Percentiles rank a stretch among this genome's conserved stretches.
These are phyloP conservation scores for Aplochiton taeniatus DNA, from an alignment of 2,797 vertebrate genomes.

Conservation along the genomic window DNA sequence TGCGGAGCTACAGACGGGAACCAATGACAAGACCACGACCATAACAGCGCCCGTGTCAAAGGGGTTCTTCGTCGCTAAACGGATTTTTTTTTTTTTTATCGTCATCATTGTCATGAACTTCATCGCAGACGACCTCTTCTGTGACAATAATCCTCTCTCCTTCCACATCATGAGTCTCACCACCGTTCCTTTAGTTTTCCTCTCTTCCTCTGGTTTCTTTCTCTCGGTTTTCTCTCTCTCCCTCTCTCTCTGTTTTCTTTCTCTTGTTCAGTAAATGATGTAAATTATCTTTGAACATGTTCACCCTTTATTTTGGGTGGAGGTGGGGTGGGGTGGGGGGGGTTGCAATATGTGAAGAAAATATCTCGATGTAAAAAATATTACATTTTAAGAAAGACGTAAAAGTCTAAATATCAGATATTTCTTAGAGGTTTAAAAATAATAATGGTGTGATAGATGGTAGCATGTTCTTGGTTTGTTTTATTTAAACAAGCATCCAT, in stretches of 20 bases:
- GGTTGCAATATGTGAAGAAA: slow-evolving; percentile 51
- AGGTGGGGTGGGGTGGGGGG: too few species aligned
- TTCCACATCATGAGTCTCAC: too few species aligned
- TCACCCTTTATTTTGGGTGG: slow-evolving; percentile 23
- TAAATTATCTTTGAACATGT: slow-evolving; percentile 26
- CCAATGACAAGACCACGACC: too few species aligned
- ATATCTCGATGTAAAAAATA: slow-evolving; percentile 43
- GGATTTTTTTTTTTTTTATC: too few species aligned
- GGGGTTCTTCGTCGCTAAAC: too few species aligned
- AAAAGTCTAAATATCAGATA: slow-evolving; percentile 15
- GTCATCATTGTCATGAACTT: too few species aligned
- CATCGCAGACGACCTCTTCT: too few species aligned
- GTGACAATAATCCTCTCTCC: too few species aligned
- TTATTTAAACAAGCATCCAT: slow-evolving; percentile 40
- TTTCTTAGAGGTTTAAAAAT: slow-evolving; percentile 20
- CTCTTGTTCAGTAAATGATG: slow-evolving; percentile 15
- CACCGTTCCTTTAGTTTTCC: too few species aligned
- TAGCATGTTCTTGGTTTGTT: slow-evolving; percentile 45
- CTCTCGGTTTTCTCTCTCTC: slow-evolving; percentile 13
- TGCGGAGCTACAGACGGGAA: too few species aligned
- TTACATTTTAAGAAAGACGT: slow-evolving; percentile 18
- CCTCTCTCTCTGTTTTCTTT: not conserved
- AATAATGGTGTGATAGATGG: slow-evolving; percentile 33
- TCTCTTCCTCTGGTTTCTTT: too few species aligned
- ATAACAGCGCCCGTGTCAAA: too few species aligned